Evolutionary conservation across 2,113 vertebrate species (phyloP), one percentile per base, ranked within the genome.

Genomic region (Climacteris rufus): DNA sequence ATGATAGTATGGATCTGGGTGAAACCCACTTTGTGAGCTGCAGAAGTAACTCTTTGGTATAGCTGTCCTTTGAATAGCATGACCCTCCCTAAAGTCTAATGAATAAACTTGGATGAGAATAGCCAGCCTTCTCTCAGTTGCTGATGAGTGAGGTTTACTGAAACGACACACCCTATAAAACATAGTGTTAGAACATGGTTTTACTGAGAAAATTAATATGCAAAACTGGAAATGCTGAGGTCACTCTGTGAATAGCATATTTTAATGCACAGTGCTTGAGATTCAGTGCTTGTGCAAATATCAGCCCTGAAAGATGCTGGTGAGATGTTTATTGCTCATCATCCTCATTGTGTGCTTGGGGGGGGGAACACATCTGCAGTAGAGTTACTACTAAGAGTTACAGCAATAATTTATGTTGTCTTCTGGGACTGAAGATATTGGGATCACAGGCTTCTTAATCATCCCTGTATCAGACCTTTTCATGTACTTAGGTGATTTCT

Each of bases 1-100:
- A 33, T 0, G 22, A 37, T 28, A 59, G 71, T 20, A 27, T 2
- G n/a, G 59, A 59, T 66, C 40, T 75, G 31, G 20, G 59, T 70
- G 52, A 91, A 87, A 84, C 9, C 44, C 49, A 78, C 94, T 91
- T 88, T 91, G 70, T 94, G 94, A 95, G 68, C 90, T 94, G 94
- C 54, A 60, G 84, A 53, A 97, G 92, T 79, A 91, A 87, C 86
- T 95, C 92, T 71, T 89, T 69, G 76, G 66, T 84, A 71, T 21
- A 95, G 86, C 63, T 97, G 95, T 91, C 88, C 94, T 97, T 95
- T 97, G 97, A 96, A 75, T 69, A 92, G 76, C 64, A 28, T 33
- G 53, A 79, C 77, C 88, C 96, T 97, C 94, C 92, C 87, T 93
- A 19, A 95, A 94, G 87, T 79, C 85, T 96, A 93, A 85, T 90